Conservation (phyloP, 2,113 vertebrate species). For the Corvus cornix region DNA sequence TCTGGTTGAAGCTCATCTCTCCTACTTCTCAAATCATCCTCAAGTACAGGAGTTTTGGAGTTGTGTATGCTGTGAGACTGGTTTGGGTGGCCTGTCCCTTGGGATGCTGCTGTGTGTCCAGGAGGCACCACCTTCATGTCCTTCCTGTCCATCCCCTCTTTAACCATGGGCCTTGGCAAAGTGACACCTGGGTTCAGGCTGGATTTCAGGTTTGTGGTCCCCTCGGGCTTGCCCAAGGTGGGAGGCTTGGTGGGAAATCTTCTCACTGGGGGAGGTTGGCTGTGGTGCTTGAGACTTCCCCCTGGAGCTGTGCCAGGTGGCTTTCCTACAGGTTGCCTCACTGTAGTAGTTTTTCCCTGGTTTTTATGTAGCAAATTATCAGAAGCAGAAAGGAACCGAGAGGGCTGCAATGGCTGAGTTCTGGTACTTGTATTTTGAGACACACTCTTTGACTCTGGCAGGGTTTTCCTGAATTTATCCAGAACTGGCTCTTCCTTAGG, state of each 20-base stretch:
- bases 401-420: background rate
- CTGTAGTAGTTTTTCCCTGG: fast-evolving
- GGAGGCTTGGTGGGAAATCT: background rate
- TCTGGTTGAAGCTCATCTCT: background rate
- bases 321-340: background rate
- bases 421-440: background rate
- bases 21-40: background rate
- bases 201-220: background rate
- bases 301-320: fast-evolving
- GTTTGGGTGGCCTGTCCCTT: background rate
- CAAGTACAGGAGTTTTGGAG: background rate
- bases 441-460: background rate
- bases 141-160: background rate
- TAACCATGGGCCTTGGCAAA: fast-evolving
- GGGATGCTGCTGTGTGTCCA: background rate
- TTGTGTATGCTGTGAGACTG: background rate
- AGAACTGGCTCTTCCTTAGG: background rate
- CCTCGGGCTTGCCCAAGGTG: background rate
- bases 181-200: background rate
- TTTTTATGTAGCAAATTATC: background rate
- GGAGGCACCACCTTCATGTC: background rate
- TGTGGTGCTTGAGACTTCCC: background rate
- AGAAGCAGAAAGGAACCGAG: background rate
- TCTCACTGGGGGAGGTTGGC: background rate
- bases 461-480: background rate